These are phyloP conservation scores for Apamea sordens DNA, from an alignment of 2,888 invertebrate genomes.

Conservation along the genomic window DNA sequence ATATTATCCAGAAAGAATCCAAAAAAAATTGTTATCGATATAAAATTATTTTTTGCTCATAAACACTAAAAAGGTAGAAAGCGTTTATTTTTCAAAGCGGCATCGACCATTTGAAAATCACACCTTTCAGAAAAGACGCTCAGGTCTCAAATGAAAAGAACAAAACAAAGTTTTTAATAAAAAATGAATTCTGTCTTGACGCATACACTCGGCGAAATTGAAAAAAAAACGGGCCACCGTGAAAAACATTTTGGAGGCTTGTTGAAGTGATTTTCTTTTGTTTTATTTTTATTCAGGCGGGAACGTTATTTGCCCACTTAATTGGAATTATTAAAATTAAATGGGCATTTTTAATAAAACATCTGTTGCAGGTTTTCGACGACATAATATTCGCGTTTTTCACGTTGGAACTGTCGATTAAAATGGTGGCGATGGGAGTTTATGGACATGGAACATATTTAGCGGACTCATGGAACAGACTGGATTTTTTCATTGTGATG, in stretches of 20 bases:
- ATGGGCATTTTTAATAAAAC: constrained; percentile 41
- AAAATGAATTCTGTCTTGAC: constrained; percentile 41
- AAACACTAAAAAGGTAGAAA: neutral
- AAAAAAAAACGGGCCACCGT: constrained; percentile 55
- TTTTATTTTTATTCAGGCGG: constrained; percentile 50
- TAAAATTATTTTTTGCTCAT: neutral
- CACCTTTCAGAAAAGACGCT: constrained; percentile 15
- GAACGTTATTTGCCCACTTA: constrained; percentile 48
- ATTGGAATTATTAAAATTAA: constrained; percentile 37
- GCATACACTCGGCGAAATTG: constrained; percentile 49
- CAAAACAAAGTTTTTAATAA: constrained; percentile 34
- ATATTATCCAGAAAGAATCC: neutral
- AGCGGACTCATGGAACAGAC: constrained; percentile 99
- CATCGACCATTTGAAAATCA: neutral
- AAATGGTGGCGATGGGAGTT: constrained; percentile 99
- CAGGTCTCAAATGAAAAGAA: constrained; percentile 7
- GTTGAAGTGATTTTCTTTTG: constrained; percentile 57
- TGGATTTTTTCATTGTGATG: constrained; percentile 99
- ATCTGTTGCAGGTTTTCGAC: constrained; percentile 95
- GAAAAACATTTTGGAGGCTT: constrained; percentile 42
- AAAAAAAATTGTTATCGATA: neutral
- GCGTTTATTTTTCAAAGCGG: neutral
- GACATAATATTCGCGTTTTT: constrained; percentile 99
- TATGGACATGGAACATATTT: constrained; percentile 98
- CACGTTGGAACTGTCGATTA: constrained; percentile 99